Conservation (phyloP, 2,797 vertebrate genomes). For the Etheostoma nigrum region DNA sequence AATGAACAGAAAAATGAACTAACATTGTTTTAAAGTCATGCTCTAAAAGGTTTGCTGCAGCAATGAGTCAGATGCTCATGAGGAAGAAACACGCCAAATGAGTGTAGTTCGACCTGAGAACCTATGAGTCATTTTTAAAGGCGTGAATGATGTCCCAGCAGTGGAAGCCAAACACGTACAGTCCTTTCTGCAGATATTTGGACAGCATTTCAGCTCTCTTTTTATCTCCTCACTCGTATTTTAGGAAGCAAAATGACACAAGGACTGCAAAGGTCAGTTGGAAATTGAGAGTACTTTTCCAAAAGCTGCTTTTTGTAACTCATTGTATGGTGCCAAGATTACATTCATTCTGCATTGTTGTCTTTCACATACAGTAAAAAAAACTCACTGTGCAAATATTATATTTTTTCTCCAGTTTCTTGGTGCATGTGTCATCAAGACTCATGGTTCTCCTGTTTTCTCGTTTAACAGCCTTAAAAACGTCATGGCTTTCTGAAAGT, state of each 20-base stretch:
- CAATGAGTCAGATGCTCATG: constrained; percentile 45
- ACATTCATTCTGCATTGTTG: constrained; percentile 34
- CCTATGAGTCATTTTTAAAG: constrained; percentile 66
- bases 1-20: constrained; percentile 30
- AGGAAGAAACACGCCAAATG: constrained; percentile 61
- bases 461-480: constrained; percentile 4
- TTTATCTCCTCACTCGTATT: constrained; percentile 13
- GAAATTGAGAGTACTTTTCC: background rate
- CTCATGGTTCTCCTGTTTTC: background rate
- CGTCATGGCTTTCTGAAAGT: background rate
- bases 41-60: constrained; percentile 65
- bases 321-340: constrained; percentile 27
- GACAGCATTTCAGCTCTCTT: constrained; percentile 19
- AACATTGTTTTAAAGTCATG: constrained; percentile 70
- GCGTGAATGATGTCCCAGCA: constrained; percentile 55
- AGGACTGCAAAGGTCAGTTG: constrained; percentile 24
- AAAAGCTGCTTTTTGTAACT: constrained; percentile 4
- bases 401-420: background rate
- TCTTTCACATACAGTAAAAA: constrained; percentile 20
- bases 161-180: constrained; percentile 42
- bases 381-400: constrained; percentile 27
- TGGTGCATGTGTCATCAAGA: background rate
- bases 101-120: constrained; percentile 83
- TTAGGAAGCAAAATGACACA: constrained; percentile 50
- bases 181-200: constrained; percentile 37